Conservation (phyloP, 2,797 vertebrate species). For the Hapalemur alaotrensis region DNA sequence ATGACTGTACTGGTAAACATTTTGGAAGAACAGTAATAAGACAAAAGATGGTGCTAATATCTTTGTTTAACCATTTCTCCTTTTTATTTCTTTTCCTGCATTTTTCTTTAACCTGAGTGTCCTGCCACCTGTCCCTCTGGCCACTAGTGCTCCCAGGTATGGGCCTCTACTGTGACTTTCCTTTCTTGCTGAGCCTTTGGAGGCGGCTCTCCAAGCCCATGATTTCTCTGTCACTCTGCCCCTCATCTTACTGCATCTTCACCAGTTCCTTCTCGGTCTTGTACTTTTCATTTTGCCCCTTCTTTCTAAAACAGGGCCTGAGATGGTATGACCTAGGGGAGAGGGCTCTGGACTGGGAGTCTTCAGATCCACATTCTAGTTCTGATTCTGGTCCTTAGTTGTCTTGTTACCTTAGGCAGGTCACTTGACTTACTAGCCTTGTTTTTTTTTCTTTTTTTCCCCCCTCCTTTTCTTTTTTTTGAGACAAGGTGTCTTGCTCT, state of each 20-base stretch:
- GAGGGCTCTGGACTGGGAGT: neutral
- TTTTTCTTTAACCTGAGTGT: neutral
- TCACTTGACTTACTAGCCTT: constrained; percentile 11
- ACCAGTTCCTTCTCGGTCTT: neutral
- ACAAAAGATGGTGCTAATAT: neutral
- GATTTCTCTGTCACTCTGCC: neutral
- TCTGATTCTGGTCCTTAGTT: neutral
- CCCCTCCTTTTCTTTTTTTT: no score
- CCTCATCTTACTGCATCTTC: neutral
- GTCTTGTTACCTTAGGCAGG: neutral
- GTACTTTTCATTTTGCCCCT: neutral
- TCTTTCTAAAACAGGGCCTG: neutral
- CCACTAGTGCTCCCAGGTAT: neutral
- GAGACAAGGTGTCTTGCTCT: no score
- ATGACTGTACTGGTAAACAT: neutral
- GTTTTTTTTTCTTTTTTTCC: neutral
- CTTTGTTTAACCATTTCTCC: neutral
- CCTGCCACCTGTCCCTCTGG: neutral
- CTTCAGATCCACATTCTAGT: neutral
- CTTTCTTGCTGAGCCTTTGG: neutral
- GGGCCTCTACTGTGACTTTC: neutral
- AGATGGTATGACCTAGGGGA: neutral
- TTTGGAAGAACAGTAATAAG: neutral
- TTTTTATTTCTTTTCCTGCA: neutral
- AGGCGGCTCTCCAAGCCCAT: neutral